A percentile compares a stretch with the other conserved stretches of the same genome.
These are phyloP conservation scores for Zhengitettix transpicula DNA, from an alignment of 2,888 invertebrate genomes.

Conservation along the genomic window DNA sequence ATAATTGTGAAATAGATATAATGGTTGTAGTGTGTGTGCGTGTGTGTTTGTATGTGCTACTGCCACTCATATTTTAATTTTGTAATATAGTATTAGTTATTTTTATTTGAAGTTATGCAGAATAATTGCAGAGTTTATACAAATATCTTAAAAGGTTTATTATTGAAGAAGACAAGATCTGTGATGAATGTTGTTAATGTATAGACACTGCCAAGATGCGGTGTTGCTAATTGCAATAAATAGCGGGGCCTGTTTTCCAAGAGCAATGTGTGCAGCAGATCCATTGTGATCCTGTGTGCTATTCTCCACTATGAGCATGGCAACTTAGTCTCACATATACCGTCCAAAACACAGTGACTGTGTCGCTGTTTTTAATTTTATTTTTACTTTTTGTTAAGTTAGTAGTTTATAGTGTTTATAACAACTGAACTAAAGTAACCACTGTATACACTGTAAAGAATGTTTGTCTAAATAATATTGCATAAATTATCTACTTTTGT, in stretches of 20 bases:
- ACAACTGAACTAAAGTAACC: too few species aligned
- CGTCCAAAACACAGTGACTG: conserved; percentile 8
- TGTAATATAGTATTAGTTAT: too few species aligned
- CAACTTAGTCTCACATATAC: conserved; percentile 9
- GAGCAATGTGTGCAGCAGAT: not conserved
- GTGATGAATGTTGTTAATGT: not conserved
- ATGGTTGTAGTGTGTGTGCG: not conserved
- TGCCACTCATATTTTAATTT: too few species aligned
- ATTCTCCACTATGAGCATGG: not conserved
- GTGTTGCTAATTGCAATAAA: not conserved
- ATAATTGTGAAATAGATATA: not conserved
- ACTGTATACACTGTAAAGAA: too few species aligned
- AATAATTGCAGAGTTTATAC: too few species aligned
- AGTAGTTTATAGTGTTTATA: not conserved
- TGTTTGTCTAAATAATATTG: too few species aligned
- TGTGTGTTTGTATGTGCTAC: not conserved
- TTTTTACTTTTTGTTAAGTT: conserved; percentile 4
- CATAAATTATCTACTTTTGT: too few species aligned
- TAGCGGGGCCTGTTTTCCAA: not conserved
- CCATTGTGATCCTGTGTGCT: not conserved
- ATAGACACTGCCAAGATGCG: not conserved
- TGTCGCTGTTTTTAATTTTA: conserved; percentile 8
- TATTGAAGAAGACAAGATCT: not conserved
- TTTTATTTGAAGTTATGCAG: too few species aligned
- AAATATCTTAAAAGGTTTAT: too few species aligned